Evolutionary conservation across 2,888 invertebrate species (phyloP).

Genomic region (Drosophila leonis): DNA sequence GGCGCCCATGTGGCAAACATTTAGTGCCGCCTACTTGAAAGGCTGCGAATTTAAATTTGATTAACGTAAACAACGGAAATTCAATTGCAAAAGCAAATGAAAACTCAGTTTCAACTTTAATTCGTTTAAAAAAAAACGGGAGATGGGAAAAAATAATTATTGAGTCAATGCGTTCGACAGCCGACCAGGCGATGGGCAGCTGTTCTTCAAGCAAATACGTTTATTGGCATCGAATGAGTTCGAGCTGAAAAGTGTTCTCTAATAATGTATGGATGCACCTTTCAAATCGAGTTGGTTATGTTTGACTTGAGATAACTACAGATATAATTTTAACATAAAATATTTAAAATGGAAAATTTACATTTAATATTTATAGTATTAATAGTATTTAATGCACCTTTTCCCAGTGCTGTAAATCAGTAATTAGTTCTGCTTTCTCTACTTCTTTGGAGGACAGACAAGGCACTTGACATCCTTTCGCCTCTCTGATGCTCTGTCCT

Average conservation of each 20-base stretch:
- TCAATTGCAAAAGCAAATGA: constrained; percentile 59
- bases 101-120: constrained; percentile 28
- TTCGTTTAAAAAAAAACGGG: constrained; percentile 25
- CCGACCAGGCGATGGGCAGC: constrained; percentile 3
- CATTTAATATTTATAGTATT: no score
- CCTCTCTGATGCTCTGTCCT: no score
- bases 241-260: neutral
- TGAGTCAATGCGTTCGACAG: neutral
- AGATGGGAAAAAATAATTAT: constrained; percentile 9
- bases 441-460: no score
- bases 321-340: no score
- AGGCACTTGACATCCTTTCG: no score
- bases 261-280: neutral
- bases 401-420: no score
- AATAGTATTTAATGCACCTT: no score
- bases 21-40: constrained; percentile 38
- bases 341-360: no score
- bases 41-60: constrained; percentile 69
- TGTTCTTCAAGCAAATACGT: neutral
- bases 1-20: constrained; percentile 32
- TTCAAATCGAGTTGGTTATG: neutral
- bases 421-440: no score
- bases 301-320: neutral
- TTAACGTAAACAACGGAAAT: constrained; percentile 63
- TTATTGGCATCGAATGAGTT: neutral